Conservation (phyloP, 2,888 invertebrate genomes). For the Machimus atricapillus region DNA sequence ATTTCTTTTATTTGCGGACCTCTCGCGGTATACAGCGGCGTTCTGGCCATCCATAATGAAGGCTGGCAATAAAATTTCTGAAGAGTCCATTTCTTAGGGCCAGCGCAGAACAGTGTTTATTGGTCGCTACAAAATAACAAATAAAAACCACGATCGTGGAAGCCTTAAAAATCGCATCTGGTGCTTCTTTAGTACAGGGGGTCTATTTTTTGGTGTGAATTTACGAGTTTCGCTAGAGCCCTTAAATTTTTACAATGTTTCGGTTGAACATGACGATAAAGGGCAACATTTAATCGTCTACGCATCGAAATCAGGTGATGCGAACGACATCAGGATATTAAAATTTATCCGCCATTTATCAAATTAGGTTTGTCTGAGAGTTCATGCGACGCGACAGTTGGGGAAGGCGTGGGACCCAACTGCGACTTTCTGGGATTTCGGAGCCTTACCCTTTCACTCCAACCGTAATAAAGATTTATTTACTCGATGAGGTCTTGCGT, state of each 20-base stretch:
- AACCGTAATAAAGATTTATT: conserved; percentile 11
- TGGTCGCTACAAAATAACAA: not conserved
- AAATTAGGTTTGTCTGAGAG: not conserved
- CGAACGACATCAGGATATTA: not conserved
- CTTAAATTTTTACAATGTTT: not conserved
- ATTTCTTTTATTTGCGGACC: not conserved
- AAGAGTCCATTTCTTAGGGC: not conserved
- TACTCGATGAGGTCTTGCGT: not conserved
- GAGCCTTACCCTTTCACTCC: not conserved
- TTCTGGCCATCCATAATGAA: not conserved
- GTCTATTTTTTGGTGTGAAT: not conserved
- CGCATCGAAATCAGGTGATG: not conserved
- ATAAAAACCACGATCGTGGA: not conserved
- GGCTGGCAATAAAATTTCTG: not conserved
- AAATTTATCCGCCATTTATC: not conserved
- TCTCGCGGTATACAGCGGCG: not conserved
- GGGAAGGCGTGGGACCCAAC: not conserved
- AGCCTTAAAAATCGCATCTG: not conserved
- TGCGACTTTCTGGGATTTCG: not conserved
- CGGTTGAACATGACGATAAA: not conserved
- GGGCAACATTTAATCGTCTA: not conserved
- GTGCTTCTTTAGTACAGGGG: not conserved
- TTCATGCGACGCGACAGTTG: not conserved
- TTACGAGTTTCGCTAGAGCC: not conserved
- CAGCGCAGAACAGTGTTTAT: not conserved